phyloP scores from a whole-genome alignment of 1,140 invertebrate species.

The Drosophila ogumai region DNA sequence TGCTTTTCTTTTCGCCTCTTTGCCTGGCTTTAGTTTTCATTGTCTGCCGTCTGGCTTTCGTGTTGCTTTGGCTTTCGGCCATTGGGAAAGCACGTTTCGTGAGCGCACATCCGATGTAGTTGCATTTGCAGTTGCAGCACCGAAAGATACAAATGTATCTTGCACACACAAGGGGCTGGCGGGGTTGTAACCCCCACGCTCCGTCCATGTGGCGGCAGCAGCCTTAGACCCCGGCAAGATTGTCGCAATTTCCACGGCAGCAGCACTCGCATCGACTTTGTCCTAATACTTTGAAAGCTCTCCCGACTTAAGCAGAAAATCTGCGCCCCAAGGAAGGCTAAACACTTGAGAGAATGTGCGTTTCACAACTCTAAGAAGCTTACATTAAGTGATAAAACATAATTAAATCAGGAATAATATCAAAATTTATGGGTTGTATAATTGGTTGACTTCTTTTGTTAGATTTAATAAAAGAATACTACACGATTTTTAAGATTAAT shows the following conservation, averaged over 20 bases:
- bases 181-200: constrained; percentile 8
- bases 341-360: constrained; percentile 5
- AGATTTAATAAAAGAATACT: neutral
- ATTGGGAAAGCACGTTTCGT: constrained; percentile 80
- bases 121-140: constrained; percentile 50
- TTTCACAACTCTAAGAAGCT: neutral
- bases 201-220: neutral
- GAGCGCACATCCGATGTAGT: constrained; percentile 62
- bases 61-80: constrained; percentile 41
- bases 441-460: neutral
- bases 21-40: constrained; percentile 70
- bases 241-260: constrained; percentile 58
- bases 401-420: neutral
- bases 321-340: neutral
- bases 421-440: neutral
- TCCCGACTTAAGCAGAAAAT: constrained; percentile 13
- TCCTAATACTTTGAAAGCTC: constrained; percentile 55
- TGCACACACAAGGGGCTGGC: constrained; percentile 9
- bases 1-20: constrained; percentile 37
- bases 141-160: constrained; percentile 55
- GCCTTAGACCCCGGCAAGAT: constrained; percentile 26
- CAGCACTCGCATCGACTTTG: constrained; percentile 54
- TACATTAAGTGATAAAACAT: neutral
- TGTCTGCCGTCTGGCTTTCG: constrained; percentile 54
- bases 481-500: neutral